Percentiles rank a stretch among this genome's conserved stretches.
phyloP scores from a whole-genome alignment of 1,140 invertebrate genomes.

The Zophobas morio region DNA sequence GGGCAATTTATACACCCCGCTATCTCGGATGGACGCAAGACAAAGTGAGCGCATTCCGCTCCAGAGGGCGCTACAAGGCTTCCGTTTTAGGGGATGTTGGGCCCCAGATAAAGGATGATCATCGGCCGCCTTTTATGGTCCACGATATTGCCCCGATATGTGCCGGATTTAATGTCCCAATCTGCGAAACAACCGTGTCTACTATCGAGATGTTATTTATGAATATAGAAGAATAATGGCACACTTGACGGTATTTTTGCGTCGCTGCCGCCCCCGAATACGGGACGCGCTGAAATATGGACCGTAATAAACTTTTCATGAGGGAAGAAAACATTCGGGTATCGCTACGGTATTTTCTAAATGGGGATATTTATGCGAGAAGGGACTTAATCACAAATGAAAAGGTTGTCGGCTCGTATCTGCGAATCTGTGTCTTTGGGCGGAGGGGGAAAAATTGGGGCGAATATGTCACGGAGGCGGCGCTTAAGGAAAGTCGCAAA shows the following conservation, averaged over 20 bases:
- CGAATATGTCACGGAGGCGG: too few relatives aligned
- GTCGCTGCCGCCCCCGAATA: constrained; percentile 15
- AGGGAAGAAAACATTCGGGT: neutral
- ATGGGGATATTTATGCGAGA: constrained; percentile 4
- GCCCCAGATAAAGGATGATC: constrained; percentile 43
- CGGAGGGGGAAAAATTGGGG: neutral
- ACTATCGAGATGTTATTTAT: constrained; percentile 46
- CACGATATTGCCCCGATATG: constrained; percentile 18
- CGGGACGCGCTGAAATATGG: constrained; percentile 7
- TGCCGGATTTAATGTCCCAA: constrained; percentile 44
- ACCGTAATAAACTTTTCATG: constrained; percentile 14
- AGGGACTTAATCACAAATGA: constrained; percentile 1
- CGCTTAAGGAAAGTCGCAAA: neutral
- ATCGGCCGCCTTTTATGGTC: constrained; percentile 43
- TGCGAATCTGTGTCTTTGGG: neutral
- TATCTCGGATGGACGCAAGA: constrained; percentile 45
- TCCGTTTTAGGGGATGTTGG: constrained; percentile 27
- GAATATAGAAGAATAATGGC: constrained; percentile 47
- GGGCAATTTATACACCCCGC: constrained; percentile 7
- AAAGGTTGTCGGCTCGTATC: neutral
- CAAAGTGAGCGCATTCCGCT: constrained; percentile 3
- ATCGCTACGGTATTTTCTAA: neutral
- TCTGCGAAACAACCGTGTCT: constrained; percentile 44
- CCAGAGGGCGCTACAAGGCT: constrained; percentile 13
- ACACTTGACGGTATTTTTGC: constrained; percentile 29